phyloP scores from a whole-genome alignment of 2,888 invertebrate genomes.

The Epinotia demarniana region DNA sequence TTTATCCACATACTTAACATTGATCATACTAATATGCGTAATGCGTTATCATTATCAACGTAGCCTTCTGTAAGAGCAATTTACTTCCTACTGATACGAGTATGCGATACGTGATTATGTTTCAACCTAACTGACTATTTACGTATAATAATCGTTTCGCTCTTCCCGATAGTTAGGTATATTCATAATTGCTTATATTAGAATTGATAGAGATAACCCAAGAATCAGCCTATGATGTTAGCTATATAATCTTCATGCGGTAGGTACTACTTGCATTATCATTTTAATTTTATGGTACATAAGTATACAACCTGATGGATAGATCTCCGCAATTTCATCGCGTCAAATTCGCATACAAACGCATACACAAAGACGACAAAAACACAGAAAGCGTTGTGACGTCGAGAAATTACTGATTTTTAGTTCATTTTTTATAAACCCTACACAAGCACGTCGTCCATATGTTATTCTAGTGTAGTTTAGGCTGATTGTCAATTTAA shows the following conservation, averaged over 20 bases:
- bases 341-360: too few relatives aligned
- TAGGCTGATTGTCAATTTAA: too few relatives aligned
- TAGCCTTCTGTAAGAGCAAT: conserved; percentile 79
- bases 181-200: conserved; percentile 19
- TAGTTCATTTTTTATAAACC: too few relatives aligned
- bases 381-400: too few relatives aligned
- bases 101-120: conserved; percentile 60
- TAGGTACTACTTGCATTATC: conserved; percentile 2
- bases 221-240: background rate
- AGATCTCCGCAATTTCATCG: too few relatives aligned
- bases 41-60: conserved; percentile 66
- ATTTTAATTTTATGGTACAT: background rate
- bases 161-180: conserved; percentile 27
- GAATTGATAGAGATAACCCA: background rate
- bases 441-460: too few relatives aligned
- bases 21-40: conserved; percentile 44
- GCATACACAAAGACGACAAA: too few relatives aligned
- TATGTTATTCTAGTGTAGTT: too few relatives aligned
- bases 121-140: conserved; percentile 57
- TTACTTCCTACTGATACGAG: conserved; percentile 80
- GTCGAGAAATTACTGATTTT: too few relatives aligned
- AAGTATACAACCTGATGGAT: too few relatives aligned
- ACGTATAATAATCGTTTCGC: conserved; percentile 31
- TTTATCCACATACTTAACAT: background rate
- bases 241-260: background rate